Evolutionary conservation across 2,888 invertebrate species (phyloP).

Genomic region (Pseudococcus jackbeardsleyi): DNA sequence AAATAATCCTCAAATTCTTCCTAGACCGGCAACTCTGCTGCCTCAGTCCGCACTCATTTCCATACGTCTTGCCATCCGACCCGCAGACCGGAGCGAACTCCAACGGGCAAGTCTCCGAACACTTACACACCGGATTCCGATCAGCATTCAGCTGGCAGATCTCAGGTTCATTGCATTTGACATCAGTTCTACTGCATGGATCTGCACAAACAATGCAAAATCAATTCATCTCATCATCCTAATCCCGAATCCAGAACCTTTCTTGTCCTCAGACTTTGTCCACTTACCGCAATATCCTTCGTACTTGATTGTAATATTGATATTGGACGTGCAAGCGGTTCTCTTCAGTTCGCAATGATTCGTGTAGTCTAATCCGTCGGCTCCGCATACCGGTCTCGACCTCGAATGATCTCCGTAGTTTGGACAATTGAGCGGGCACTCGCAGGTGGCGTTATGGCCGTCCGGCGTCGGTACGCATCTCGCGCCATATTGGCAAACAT

Average conservation of each 20-base stretch:
- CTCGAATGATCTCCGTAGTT: slow-evolving; percentile 87
- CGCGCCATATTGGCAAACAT: slow-evolving; percentile 79
- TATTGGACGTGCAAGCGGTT: slow-evolving; percentile 81
- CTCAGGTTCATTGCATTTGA: slow-evolving; percentile 83
- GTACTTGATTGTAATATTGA: slow-evolving; percentile 85
- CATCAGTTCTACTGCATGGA: slow-evolving; percentile 79
- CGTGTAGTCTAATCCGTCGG: slow-evolving; percentile 86
- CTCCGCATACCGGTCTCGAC: slow-evolving; percentile 83
- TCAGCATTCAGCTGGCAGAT: slow-evolving; percentile 86
- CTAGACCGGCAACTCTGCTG: slow-evolving; percentile 84
- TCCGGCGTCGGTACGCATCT: slow-evolving; percentile 77
- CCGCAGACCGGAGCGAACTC: slow-evolving; percentile 82
- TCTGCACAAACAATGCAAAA: slow-evolving; percentile 74
- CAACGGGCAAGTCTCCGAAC: slow-evolving; percentile 83
- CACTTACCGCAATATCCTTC: slow-evolving; percentile 88
- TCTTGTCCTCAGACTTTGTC: background rate
- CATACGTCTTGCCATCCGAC: slow-evolving; percentile 83
- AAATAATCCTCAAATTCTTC: slow-evolving; percentile 82
- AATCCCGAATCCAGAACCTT: too few species aligned
- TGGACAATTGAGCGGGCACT: slow-evolving; percentile 84
- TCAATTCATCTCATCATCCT: background rate
- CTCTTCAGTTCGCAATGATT: slow-evolving; percentile 88
- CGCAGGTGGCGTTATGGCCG: slow-evolving; percentile 81
- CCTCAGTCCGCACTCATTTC: slow-evolving; percentile 84
- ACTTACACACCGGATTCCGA: slow-evolving; percentile 83